Conservation (phyloP, 1,140 invertebrate species). For the Halictus rubicundus region DNA sequence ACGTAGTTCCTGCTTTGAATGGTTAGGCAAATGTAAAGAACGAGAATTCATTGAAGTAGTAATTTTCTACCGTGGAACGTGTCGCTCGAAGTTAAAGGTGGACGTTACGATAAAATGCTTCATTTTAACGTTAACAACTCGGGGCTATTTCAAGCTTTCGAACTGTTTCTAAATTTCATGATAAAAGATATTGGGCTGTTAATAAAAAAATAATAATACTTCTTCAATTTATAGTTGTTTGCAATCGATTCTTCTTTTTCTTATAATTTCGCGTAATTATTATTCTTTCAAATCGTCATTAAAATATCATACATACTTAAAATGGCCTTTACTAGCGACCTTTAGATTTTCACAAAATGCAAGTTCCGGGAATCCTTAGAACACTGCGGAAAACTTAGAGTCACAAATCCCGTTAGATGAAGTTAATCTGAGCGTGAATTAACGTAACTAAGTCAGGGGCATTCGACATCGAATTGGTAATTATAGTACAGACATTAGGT, state of each 20-base stretch:
- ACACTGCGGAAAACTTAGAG: constrained; percentile 50
- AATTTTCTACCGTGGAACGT: constrained; percentile 14
- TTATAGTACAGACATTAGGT: neutral
- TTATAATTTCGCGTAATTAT: no score
- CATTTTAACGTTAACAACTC: neutral
- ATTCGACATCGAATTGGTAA: neutral
- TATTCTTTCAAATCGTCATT: no score
- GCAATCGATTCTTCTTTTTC: no score
- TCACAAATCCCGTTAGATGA: constrained; percentile 31
- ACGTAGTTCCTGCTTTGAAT: constrained; percentile 8
- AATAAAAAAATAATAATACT: no score
- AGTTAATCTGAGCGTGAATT: constrained; percentile 20
- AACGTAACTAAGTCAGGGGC: neutral
- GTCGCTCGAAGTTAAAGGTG: neutral
- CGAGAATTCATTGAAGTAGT: constrained; percentile 25
- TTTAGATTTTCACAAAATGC: constrained; percentile 3
- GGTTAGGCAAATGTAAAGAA: constrained; percentile 21
- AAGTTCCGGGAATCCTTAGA: constrained; percentile 46
- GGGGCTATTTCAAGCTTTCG: neutral
- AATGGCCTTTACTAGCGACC: no score
- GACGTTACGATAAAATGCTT: neutral
- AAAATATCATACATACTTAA: neutral
- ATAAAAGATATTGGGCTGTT: no score
- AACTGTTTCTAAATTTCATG: no score
- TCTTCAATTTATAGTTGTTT: no score